These are phyloP conservation scores for Abrostola triplasia DNA, from an alignment of 2,888 invertebrate genomes.

Conservation along the genomic window DNA sequence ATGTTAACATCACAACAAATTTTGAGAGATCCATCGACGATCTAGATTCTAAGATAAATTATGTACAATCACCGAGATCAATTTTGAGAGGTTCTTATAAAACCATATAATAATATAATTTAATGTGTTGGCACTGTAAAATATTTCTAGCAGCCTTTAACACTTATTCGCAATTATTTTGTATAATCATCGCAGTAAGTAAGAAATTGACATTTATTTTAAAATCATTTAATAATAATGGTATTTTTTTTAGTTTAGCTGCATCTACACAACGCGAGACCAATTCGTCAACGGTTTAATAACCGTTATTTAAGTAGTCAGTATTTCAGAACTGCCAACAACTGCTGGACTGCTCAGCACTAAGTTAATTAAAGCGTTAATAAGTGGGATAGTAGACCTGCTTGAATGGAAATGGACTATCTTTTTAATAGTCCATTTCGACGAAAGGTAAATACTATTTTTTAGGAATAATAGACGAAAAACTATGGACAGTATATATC, in stretches of 20 bases:
- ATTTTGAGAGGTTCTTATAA: conserved; percentile 19
- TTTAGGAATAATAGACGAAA: too few relatives aligned
- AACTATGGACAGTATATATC: too few relatives aligned
- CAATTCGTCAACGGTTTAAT: background rate
- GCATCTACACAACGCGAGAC: background rate
- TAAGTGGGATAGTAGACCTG: too few relatives aligned
- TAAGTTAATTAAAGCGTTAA: too few relatives aligned
- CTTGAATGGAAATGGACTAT: too few relatives aligned
- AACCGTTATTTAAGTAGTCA: too few relatives aligned
- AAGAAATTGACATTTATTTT: background rate
- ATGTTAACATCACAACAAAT: conserved; percentile 29
- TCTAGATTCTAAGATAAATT: conserved; percentile 18
- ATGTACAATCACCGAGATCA: conserved; percentile 50
- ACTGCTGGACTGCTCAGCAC: too few relatives aligned
- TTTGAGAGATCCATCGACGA: conserved; percentile 13
- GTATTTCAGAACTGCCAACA: too few relatives aligned
- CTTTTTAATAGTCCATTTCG: too few relatives aligned
- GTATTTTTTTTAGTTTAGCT: background rate
- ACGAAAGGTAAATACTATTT: too few relatives aligned
- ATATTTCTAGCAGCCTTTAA: conserved; percentile 25
- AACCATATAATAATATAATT: conserved; percentile 18
- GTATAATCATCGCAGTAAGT: background rate
- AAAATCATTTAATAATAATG: background rate
- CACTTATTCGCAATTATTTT: background rate
- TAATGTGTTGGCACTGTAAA: conserved; percentile 36